phyloP scores from a whole-genome alignment of 2,888 invertebrate genomes.

The Acronicta alni region DNA sequence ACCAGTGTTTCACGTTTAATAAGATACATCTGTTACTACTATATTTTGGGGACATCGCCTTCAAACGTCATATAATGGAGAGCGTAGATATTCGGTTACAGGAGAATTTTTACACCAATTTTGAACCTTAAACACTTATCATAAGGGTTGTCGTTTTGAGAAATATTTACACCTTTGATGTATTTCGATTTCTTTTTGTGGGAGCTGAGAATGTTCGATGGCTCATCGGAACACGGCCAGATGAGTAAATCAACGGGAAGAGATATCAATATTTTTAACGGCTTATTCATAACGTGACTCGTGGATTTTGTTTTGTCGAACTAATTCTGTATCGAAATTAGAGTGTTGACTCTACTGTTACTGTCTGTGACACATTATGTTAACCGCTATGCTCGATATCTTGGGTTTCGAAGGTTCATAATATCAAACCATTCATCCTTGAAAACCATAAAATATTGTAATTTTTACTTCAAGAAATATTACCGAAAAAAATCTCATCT shows the following conservation, averaged over 20 bases:
- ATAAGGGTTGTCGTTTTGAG: constrained; percentile 30
- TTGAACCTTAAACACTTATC: constrained; percentile 48
- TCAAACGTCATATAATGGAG: constrained; percentile 69
- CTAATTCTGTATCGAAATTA: constrained; percentile 19
- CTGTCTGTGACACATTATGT: background rate
- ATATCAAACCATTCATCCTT: background rate
- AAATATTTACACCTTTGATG: constrained; percentile 55
- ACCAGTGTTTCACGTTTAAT: constrained; percentile 65
- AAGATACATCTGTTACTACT: constrained; percentile 76
- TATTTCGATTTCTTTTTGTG: constrained; percentile 51
- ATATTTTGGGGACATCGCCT: constrained; percentile 72
- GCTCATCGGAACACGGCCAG: constrained; percentile 49
- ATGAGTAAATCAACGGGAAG: constrained; percentile 54
- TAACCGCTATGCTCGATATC: background rate
- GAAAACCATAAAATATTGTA: too few species aligned
- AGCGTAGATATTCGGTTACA: constrained; percentile 70
- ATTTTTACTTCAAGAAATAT: background rate
- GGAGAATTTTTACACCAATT: constrained; percentile 30
- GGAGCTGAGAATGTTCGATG: constrained; percentile 49
- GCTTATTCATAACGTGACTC: constrained; percentile 49
- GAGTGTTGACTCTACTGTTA: constrained; percentile 8
- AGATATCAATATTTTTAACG: constrained; percentile 55
- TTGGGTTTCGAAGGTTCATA: background rate
- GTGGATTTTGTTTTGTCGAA: constrained; percentile 7
- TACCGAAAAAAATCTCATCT: background rate